Evolutionary conservation across 2,888 invertebrate genomes (phyloP).

Genomic region (Conus canariensis): DNA sequence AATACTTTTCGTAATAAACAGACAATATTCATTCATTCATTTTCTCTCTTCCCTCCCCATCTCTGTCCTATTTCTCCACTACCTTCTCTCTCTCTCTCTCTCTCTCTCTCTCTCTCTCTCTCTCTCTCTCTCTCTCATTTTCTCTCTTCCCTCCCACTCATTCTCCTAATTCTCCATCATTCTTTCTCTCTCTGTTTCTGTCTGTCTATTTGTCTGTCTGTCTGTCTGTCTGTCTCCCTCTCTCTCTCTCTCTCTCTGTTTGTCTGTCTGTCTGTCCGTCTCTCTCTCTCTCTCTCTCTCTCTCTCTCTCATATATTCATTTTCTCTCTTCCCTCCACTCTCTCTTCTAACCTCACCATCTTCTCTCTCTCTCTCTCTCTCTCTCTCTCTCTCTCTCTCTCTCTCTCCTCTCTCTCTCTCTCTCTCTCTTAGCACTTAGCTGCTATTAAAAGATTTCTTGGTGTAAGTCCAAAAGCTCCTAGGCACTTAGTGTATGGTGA

Average conservation of each 20-base stretch:
- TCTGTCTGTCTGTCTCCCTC: background rate
- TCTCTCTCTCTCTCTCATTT: background rate
- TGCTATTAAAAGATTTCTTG: no score
- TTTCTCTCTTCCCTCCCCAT: background rate
- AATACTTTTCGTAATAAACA: no score
- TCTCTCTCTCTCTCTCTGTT: slow-evolving; percentile 11
- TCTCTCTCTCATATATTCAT: background rate
- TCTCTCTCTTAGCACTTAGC: slow-evolving; percentile 28
- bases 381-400: slow-evolving; percentile 8
- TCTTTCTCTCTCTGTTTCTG: background rate
- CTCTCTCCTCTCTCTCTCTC: slow-evolving; percentile 35
- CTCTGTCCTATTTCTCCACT: no score
- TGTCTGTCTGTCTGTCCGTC: no score
- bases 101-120: background rate
- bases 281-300: background rate
- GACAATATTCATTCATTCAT: background rate
- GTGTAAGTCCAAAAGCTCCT: no score
- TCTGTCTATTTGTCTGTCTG: background rate
- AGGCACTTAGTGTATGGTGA: no score
- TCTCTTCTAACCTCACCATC: background rate
- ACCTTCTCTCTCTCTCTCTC: background rate
- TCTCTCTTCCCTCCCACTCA: background rate
- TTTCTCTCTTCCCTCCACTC: background rate
- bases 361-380: background rate
- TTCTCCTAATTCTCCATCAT: background rate